A percentile compares a stretch with the other conserved stretches of the same genome.
Conservation (phyloP, 2,113 vertebrate species). For the Gnathonemus longibarbis region DNA sequence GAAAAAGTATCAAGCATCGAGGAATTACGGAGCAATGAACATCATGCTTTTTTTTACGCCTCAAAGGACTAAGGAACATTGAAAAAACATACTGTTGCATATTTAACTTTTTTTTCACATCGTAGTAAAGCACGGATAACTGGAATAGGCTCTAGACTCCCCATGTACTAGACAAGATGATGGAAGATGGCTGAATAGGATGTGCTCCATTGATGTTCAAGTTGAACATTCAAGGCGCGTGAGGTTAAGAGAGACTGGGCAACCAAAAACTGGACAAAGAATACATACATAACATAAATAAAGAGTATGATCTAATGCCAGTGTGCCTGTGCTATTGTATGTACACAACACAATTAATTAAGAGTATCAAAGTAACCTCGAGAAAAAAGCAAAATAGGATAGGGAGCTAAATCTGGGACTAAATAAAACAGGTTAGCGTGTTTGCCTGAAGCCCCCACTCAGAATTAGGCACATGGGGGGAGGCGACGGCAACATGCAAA, state of each 20-base stretch:
- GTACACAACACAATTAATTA: conserved; percentile 5
- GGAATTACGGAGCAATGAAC: not conserved
- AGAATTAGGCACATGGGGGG: not conserved
- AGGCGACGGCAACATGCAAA: not conserved
- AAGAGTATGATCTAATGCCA: not conserved
- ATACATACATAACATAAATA: not conserved
- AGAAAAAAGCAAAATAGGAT: not conserved
- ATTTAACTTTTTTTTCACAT: not conserved
- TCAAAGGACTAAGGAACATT: not conserved
- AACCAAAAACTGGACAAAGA: not conserved
- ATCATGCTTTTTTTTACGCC: not conserved
- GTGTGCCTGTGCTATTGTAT: not conserved
- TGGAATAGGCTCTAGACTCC: not conserved
- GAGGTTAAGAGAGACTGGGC: not conserved
- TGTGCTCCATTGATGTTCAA: not conserved
- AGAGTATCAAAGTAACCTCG: conserved; percentile 8
- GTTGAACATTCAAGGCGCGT: not conserved
- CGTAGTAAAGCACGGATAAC: not conserved
- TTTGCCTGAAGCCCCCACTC: not conserved
- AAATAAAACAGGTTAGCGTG: conserved; percentile 12
- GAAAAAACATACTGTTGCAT: not conserved
- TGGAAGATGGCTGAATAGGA: not conserved
- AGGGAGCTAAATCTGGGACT: not conserved
- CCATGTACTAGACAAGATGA: not conserved
- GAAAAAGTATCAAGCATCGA: not conserved